phyloP scores from a whole-genome alignment of 2,888 invertebrate species.

The Tortrix viridana region DNA sequence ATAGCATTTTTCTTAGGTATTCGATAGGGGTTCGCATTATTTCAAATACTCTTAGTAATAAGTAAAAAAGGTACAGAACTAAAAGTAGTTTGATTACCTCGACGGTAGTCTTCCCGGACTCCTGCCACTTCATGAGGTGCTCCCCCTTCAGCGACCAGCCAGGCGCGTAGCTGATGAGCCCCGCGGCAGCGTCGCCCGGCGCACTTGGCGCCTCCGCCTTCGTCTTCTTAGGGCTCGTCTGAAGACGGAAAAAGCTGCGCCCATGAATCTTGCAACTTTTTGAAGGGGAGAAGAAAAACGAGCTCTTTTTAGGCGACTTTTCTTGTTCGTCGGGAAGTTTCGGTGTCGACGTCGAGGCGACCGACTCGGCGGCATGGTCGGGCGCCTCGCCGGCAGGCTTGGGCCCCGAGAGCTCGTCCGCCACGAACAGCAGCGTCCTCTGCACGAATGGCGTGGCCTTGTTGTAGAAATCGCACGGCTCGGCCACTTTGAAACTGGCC shows the following conservation, averaged over 20 bases:
- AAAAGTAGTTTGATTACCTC: conserved; percentile 68
- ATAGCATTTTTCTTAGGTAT: background rate
- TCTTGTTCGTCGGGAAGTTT: conserved; percentile 66
- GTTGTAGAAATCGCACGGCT: conserved; percentile 78
- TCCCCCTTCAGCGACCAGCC: conserved; percentile 86
- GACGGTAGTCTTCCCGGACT: conserved; percentile 83
- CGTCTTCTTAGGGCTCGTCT: conserved; percentile 80
- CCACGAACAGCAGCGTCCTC: conserved; percentile 76
- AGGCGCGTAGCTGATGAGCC: conserved; percentile 85
- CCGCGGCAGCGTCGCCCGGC: conserved; percentile 52
- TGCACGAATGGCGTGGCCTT: conserved; percentile 82
- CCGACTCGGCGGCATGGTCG: conserved; percentile 51
- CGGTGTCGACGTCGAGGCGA: conserved; percentile 64
- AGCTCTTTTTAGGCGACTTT: conserved; percentile 79
- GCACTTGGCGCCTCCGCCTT: conserved; percentile 62
- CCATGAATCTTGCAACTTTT: conserved; percentile 81
- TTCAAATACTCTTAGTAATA: too few species aligned
- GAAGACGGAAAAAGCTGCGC: conserved; percentile 80
- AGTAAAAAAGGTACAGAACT: too few species aligned
- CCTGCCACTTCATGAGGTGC: conserved; percentile 86
- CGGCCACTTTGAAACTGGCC: conserved; percentile 76
- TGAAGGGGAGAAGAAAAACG: conserved; percentile 81
- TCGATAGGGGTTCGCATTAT: too few species aligned
- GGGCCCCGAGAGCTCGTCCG: conserved; percentile 76
- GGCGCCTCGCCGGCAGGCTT: conserved; percentile 58